A percentile compares a stretch with the other conserved stretches of the same genome.
These are phyloP conservation scores for Caenorhabditis tropicalis DNA, from an alignment of 1,140 invertebrate genomes.

Conservation along the genomic window DNA sequence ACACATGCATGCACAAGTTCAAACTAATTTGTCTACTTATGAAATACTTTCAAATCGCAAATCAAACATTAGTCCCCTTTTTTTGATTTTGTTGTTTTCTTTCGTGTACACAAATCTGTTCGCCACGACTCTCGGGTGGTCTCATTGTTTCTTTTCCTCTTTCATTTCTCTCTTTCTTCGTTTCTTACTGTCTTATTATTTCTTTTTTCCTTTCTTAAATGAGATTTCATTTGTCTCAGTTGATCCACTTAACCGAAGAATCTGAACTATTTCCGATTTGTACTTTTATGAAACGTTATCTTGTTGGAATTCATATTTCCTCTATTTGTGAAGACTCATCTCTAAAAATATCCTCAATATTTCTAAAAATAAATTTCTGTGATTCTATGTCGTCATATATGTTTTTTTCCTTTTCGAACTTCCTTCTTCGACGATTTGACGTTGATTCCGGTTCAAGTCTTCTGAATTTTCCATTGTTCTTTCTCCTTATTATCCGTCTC, in stretches of 20 bases:
- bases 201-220: neutral
- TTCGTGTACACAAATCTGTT: slow-evolving; percentile 33
- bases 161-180: neutral
- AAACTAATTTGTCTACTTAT: neutral
- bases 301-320: neutral
- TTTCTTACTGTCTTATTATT: neutral
- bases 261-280: no score
- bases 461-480: neutral
- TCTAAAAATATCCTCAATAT: neutral
- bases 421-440: neutral
- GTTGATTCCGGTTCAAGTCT: neutral
- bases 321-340: neutral
- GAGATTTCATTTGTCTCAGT: no score
- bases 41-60: neutral
- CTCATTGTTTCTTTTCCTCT: neutral
- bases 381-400: neutral
- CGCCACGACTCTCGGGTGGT: slow-evolving; percentile 9
- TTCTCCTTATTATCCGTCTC: slow-evolving; percentile 1
- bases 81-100: neutral
- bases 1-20: neutral
- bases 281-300: no score
- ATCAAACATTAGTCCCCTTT: neutral
- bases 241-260: no score
- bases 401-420: neutral
- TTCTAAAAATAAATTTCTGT: neutral